phyloP scores from a whole-genome alignment of 2,797 vertebrate species.

The Halcyon smyrnensis region DNA sequence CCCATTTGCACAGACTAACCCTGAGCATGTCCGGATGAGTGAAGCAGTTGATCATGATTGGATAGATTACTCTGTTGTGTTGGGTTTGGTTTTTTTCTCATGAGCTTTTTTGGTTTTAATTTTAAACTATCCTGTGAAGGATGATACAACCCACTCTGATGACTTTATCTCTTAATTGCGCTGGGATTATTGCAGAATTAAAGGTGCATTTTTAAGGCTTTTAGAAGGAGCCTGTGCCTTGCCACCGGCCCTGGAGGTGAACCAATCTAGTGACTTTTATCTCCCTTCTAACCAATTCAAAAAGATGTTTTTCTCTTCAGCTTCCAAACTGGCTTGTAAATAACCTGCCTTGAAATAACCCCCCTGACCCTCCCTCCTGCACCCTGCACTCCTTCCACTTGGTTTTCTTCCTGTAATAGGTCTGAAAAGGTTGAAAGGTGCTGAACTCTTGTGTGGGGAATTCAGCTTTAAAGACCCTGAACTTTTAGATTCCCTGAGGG shows the following conservation, averaged over 20 bases:
- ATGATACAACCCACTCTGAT: neutral
- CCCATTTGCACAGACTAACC: neutral
- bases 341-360: neutral
- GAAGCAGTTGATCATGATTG: neutral
- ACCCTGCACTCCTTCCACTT: neutral
- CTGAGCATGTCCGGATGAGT: accelerated
- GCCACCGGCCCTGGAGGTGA: neutral
- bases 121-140: neutral
- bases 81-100: too few species aligned
- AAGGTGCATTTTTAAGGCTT: neutral
- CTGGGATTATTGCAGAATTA: neutral
- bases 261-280: neutral
- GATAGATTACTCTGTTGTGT: neutral
- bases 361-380: neutral
- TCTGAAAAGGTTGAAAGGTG: slow-evolving; percentile 81
- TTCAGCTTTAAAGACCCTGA: slow-evolving; percentile 65
- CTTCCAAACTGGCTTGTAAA: neutral
- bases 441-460: slow-evolving; percentile 62
- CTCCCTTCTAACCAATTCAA: neutral
- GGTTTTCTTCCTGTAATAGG: slow-evolving; percentile 56
- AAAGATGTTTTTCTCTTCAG: neutral
- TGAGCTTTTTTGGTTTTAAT: neutral
- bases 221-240: neutral
- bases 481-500: slow-evolving; percentile 57
- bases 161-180: neutral